These are phyloP conservation scores for Epinephelus moara DNA, from an alignment of 2,113 vertebrate species.

Conservation along the genomic window DNA sequence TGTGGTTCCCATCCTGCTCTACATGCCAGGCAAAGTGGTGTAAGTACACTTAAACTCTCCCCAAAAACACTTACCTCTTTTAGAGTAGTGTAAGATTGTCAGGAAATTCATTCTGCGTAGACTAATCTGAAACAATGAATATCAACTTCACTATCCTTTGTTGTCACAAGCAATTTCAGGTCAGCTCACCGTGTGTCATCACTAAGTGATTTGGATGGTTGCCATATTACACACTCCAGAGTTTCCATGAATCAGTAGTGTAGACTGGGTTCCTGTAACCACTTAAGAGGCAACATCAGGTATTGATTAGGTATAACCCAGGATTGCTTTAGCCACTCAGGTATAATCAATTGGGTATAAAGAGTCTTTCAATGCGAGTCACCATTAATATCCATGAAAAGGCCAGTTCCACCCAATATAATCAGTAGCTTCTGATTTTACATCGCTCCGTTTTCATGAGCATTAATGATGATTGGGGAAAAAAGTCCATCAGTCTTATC, in stretches of 20 bases:
- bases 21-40: constrained; percentile 95
- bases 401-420: neutral
- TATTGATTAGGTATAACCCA: constrained; percentile 39
- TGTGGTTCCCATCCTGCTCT: constrained; percentile 92
- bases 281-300: constrained; percentile 54
- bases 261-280: constrained; percentile 57
- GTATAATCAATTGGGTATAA: constrained; percentile 56
- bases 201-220: constrained; percentile 48
- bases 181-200: constrained; percentile 36
- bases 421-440: constrained; percentile 26
- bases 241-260: constrained; percentile 69
- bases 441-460: neutral
- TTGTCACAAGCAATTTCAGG: constrained; percentile 33
- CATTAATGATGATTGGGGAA: neutral
- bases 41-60: constrained; percentile 80
- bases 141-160: neutral
- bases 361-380: constrained; percentile 49
- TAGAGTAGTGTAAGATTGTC: neutral
- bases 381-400: constrained; percentile 36
- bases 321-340: constrained; percentile 36
- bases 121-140: constrained; percentile 7
- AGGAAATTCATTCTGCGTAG: neutral
- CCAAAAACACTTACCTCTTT: neutral
- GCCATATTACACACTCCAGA: constrained; percentile 49
- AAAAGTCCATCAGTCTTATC: neutral